Percentiles rank a stretch among this genome's conserved stretches.
Conservation (phyloP, 2,797 vertebrate genomes). For the Menidia menidia region DNA sequence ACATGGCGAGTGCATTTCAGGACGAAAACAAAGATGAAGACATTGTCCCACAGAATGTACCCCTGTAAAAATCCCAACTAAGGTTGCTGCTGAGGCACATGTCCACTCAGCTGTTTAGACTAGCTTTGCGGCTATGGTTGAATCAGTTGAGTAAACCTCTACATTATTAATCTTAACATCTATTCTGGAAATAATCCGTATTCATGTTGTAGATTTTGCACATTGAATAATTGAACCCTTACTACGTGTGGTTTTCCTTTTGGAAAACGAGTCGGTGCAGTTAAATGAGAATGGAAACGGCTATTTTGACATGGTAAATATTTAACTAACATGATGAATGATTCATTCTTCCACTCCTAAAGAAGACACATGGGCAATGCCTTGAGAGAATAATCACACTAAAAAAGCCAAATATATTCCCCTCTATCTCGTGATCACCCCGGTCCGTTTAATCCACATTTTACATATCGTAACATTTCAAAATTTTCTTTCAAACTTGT, state of each 20-base stretch:
- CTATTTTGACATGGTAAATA: no score
- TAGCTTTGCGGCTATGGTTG: constrained; percentile 14
- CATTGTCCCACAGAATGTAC: constrained; percentile 35
- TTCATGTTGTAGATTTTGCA: background rate
- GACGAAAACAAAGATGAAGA: constrained; percentile 31
- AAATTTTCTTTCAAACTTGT: background rate
- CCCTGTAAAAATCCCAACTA: constrained; percentile 26
- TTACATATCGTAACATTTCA: background rate
- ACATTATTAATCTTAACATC: background rate
- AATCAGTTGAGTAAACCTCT: background rate
- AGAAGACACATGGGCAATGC: no score
- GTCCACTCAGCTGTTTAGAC: constrained; percentile 38
- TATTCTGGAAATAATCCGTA: background rate
- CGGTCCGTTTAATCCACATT: background rate
- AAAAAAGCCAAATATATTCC: no score
- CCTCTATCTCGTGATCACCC: background rate
- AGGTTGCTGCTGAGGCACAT: constrained; percentile 14
- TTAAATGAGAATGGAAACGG: no score
- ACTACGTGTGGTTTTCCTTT: no score
- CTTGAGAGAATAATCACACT: no score
- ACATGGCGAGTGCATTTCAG: constrained; percentile 53
- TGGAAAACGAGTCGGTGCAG: no score
- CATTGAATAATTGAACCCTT: no score
- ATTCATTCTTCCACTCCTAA: no score
- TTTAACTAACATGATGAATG: no score